phyloP scores from a whole-genome alignment of 2,797 vertebrate genomes.

The Orientallactaga sibirica region DNA sequence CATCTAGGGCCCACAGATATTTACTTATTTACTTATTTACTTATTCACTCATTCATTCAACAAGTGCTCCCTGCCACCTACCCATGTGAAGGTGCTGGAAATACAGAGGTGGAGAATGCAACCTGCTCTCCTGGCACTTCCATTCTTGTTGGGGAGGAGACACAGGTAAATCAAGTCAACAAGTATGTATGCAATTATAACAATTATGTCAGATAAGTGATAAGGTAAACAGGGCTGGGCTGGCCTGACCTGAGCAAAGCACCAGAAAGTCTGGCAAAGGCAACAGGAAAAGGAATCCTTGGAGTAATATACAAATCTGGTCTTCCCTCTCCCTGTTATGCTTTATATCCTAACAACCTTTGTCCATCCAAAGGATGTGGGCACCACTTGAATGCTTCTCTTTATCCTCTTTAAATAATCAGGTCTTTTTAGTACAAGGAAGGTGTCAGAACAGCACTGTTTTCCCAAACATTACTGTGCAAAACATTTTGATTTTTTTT shows the following conservation, averaged over 20 bases:
- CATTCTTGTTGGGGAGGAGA: slow-evolving; percentile 8
- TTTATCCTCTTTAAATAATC: slow-evolving; percentile 34
- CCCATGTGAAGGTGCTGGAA: neutral
- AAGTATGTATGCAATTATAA: neutral
- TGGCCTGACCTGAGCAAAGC: neutral
- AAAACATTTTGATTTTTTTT: slow-evolving; percentile 35
- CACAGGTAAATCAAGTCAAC: neutral
- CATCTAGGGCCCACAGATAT: neutral
- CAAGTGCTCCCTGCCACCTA: neutral
- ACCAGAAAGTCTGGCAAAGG: neutral
- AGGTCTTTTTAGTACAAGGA: slow-evolving; percentile 49
- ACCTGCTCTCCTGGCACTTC: slow-evolving; percentile 2
- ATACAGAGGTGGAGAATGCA: neutral
- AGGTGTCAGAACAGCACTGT: neutral
- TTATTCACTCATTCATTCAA: slow-evolving; percentile 1
- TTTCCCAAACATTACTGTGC: slow-evolving; percentile 23
- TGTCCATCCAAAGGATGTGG: slow-evolving; percentile 31
- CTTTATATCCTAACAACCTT: slow-evolving; percentile 28
- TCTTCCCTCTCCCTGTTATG: neutral
- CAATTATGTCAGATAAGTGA: neutral
- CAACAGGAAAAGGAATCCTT: neutral
- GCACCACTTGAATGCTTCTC: slow-evolving; percentile 33
- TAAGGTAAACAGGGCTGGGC: neutral
- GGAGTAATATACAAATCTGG: neutral
- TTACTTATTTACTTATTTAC: neutral